phyloP scores from a whole-genome alignment of 1,140 invertebrate species.

The Temnothorax nylanderi region DNA sequence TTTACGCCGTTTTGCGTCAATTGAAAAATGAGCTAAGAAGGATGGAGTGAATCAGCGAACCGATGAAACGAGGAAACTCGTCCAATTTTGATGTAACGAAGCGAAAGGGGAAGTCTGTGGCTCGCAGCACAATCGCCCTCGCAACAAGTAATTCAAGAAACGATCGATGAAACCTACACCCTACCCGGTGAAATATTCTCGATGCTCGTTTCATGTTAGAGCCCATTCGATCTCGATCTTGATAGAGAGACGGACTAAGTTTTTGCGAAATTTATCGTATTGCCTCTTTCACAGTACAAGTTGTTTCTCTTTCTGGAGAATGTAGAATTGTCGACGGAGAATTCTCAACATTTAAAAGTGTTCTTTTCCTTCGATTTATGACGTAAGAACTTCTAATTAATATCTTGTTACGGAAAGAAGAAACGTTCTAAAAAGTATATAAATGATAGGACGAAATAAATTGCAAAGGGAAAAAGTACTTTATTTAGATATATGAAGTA shows the following conservation, averaged over 20 bases:
- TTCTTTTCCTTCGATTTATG: not conserved
- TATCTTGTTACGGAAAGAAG: not conserved
- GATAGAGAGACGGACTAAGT: conserved; percentile 3
- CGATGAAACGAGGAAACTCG: conserved; percentile 40
- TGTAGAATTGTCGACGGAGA: not conserved
- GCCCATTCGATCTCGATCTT: conserved; percentile 1
- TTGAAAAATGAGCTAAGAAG: conserved; percentile 45
- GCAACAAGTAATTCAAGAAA: conserved; percentile 62
- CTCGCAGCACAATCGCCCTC: conserved; percentile 40
- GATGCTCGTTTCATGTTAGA: not conserved
- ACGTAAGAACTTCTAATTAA: not conserved
- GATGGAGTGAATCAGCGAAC: conserved; percentile 14
- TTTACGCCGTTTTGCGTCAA: conserved; percentile 34
- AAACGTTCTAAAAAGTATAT: not conserved
- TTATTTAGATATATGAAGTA: not conserved
- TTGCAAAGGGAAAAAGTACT: not conserved
- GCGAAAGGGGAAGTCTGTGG: conserved; percentile 47
- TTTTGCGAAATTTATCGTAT: conserved; percentile 17
- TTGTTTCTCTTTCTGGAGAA: not conserved
- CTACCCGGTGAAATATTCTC: conserved; percentile 38
- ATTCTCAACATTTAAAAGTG: conserved; percentile 16
- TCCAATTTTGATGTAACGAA: conserved; percentile 64
- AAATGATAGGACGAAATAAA: not conserved
- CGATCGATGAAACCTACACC: conserved; percentile 59
- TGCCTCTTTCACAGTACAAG: not conserved